A percentile compares a stretch with the other conserved stretches of the same genome.
phyloP scores from a whole-genome alignment of 2,797 vertebrate genomes.

The Anguilla marmorata region DNA sequence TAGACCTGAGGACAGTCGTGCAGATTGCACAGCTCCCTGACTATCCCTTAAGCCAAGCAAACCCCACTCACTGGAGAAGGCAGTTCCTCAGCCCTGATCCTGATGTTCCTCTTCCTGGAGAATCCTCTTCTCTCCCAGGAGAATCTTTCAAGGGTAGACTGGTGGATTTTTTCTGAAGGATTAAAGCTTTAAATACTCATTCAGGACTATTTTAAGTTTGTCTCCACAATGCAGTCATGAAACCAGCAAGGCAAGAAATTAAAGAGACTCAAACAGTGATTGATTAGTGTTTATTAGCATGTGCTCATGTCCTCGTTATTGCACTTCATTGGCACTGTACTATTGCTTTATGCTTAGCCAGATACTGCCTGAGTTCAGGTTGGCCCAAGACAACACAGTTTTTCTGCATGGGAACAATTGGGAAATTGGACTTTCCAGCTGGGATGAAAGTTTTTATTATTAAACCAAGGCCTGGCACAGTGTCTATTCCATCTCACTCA shows the following conservation, averaged over 20 bases:
- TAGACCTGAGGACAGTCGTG: background rate
- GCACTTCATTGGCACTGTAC: constrained; percentile 67
- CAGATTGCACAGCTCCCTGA: constrained; percentile 52
- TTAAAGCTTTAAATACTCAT: background rate
- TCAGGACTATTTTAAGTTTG: background rate
- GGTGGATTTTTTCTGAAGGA: background rate
- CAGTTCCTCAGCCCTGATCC: background rate
- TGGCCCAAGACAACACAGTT: constrained; percentile 34
- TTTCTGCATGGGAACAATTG: constrained; percentile 27
- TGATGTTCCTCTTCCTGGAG: background rate
- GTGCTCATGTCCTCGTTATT: constrained; percentile 73
- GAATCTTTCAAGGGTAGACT: background rate
- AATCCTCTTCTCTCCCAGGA: background rate
- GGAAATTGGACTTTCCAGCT: background rate
- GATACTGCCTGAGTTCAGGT: constrained; percentile 50
- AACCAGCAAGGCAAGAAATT: background rate
- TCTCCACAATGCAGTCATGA: background rate
- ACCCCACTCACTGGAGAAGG: constrained; percentile 23
- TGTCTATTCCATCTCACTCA: background rate
- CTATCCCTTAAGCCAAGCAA: constrained; percentile 62
- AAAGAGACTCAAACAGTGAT: background rate
- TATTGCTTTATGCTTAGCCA: constrained; percentile 68
- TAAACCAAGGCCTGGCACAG: background rate
- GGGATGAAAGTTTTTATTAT: background rate
- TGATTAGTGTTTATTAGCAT: constrained; percentile 73